Conservation (phyloP, 2,888 invertebrate genomes). For the Standfussiana lucernea region DNA sequence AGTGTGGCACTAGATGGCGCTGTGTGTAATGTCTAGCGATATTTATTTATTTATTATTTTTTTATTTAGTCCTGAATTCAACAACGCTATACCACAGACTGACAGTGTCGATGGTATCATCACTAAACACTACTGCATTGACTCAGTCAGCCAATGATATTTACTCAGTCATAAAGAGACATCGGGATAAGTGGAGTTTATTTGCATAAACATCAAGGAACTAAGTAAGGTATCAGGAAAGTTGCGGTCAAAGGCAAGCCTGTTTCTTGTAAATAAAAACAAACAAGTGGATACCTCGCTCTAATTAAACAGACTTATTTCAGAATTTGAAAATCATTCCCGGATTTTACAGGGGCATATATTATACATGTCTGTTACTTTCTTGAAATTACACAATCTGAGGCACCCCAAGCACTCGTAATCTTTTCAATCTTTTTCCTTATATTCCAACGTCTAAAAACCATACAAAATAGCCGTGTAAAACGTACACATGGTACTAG, state of each 20-base stretch:
- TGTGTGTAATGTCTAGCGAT: too few species aligned
- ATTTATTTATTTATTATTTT: too few species aligned
- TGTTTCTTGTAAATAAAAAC: background rate
- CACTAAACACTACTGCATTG: background rate
- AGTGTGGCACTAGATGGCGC: too few species aligned
- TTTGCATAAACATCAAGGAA: background rate
- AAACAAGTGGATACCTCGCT: background rate
- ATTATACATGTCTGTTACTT: too few species aligned
- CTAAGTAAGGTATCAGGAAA: background rate
- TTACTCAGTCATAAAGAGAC: background rate
- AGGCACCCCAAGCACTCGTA: background rate
- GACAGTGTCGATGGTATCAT: too few species aligned
- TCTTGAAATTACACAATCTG: background rate
- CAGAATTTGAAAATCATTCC: background rate
- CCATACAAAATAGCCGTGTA: slow-evolving; percentile 21
- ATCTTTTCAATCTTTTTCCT: background rate
- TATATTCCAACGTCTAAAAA: background rate
- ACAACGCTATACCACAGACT: too few species aligned
- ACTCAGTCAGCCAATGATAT: background rate
- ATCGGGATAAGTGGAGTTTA: background rate
- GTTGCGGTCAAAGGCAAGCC: background rate
- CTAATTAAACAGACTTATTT: background rate
- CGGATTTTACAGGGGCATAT: background rate
- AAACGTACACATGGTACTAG: slow-evolving; percentile 31
- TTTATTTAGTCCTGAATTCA: too few species aligned